Evolutionary conservation across 2,888 invertebrate species (phyloP).

Genomic region (Lutraria lutraria): DNA sequence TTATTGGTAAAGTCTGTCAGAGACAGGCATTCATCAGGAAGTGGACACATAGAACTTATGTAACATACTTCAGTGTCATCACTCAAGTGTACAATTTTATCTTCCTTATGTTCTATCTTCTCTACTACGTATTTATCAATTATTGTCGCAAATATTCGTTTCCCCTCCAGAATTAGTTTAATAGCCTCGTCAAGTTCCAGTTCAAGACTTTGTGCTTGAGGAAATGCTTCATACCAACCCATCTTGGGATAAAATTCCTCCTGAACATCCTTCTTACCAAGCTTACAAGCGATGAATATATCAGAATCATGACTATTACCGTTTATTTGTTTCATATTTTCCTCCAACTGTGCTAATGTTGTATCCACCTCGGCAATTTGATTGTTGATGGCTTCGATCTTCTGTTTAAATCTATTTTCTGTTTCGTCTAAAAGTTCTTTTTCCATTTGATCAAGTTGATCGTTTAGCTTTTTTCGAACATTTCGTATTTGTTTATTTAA

Average conservation of each 20-base stretch:
- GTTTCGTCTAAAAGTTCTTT: neutral
- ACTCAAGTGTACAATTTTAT: neutral
- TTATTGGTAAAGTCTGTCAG: neutral
- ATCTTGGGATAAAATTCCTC: neutral
- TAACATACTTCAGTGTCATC: neutral
- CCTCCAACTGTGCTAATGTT: neutral
- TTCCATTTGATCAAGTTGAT: constrained; percentile 22
- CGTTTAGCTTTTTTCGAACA: constrained; percentile 13
- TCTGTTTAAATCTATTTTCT: neutral
- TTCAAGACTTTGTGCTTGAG: neutral
- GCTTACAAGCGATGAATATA: neutral
- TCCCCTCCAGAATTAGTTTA: neutral
- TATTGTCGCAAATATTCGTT: neutral
- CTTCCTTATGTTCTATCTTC: neutral
- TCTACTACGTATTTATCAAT: neutral
- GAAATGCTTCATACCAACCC: neutral
- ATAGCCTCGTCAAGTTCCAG: neutral
- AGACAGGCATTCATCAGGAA: neutral
- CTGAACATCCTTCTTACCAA: neutral
- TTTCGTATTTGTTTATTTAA: neutral
- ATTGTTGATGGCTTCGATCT: neutral
- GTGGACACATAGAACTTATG: neutral
- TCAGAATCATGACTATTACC: neutral
- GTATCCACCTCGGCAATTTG: neutral
- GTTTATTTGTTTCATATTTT: neutral